phyloP scores from a whole-genome alignment of 1,140 invertebrate species.

The Procambarus virginalis region DNA sequence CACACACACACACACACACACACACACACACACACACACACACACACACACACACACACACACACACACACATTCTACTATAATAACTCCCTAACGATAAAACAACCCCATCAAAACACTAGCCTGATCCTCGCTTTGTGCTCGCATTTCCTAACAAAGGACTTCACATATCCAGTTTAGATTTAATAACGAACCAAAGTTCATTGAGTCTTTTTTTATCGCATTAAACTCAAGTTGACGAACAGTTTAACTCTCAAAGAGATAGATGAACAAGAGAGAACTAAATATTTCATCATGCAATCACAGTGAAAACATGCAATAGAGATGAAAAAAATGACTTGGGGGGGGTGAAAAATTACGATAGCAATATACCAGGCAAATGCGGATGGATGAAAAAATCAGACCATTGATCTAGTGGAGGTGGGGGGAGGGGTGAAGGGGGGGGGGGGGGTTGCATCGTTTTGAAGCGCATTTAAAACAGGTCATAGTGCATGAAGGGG shows the following conservation, averaged over 20 bases:
- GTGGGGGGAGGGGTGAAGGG: too few relatives aligned
- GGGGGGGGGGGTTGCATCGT: too few relatives aligned
- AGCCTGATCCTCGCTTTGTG: background rate
- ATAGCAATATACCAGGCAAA: background rate
- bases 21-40: conserved; percentile 1
- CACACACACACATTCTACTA: background rate
- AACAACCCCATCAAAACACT: background rate
- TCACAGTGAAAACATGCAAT: background rate
- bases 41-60: background rate
- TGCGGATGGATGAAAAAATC: background rate
- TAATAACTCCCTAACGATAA: background rate
- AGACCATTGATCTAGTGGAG: background rate
- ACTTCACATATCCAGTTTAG: background rate
- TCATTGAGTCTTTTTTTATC: background rate
- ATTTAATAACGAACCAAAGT: conserved; percentile 6
- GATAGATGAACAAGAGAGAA: conserved; percentile 6
- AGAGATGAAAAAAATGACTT: background rate
- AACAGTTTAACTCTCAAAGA: conserved; percentile 4
- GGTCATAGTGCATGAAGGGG: background rate
- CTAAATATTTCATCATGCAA: conserved; percentile 17
- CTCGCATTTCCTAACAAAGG: background rate
- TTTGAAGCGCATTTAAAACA: conserved; percentile 7
- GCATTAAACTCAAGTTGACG: background rate
- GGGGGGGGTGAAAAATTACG: background rate
- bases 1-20: conserved; percentile 8